Conservation (phyloP, 2,888 invertebrate genomes). For the Entomobrya proxima region DNA sequence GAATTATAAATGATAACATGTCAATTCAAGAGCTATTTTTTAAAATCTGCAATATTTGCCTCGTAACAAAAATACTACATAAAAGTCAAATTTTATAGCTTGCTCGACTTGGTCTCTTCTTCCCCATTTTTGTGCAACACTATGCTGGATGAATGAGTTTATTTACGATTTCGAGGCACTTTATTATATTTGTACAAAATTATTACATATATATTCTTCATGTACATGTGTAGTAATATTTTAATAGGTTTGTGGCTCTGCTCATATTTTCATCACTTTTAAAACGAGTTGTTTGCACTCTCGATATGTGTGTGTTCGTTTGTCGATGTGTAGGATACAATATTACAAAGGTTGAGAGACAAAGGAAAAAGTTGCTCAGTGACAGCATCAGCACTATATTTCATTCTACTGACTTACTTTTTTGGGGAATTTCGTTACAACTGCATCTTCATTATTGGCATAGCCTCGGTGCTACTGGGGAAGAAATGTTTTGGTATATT, state of each 20-base stretch:
- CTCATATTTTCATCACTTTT: no score
- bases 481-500: background rate
- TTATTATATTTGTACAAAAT: background rate
- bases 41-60: no score
- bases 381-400: background rate
- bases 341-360: no score
- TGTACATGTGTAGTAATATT: no score
- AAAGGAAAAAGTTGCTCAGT: conserved; percentile 6
- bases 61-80: background rate
- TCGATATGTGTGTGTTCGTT: background rate
- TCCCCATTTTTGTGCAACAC: background rate
- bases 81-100: background rate
- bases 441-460: conserved; percentile 1
- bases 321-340: no score
- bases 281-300: no score
- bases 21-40: no score
- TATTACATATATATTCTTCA: background rate
- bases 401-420: conserved; percentile 14
- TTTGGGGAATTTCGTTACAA: background rate
- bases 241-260: no score
- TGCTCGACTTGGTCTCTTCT: background rate
- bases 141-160: conserved; percentile 9
- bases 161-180: background rate
- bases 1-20: no score
- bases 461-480: no score